Percentiles rank a stretch among this genome's conserved stretches.
phyloP scores from a whole-genome alignment of 2,797 vertebrate genomes.

The Lutjanus argentimaculatus region DNA sequence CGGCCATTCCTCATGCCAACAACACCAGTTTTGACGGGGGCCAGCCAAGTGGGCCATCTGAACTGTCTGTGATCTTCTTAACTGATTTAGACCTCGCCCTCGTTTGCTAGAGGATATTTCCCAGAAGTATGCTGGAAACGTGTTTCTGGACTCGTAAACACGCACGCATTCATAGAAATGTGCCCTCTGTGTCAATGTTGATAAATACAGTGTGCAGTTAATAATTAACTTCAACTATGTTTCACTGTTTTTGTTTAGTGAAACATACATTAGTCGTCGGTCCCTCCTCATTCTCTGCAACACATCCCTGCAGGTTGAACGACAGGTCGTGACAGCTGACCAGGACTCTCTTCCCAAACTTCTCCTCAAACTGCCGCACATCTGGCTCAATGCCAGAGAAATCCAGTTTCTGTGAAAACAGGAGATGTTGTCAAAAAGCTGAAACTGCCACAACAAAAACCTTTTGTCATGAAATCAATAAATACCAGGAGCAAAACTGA shows the following conservation, averaged over 20 bases:
- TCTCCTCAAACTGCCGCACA: conserved; percentile 96
- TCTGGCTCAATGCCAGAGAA: conserved; percentile 93
- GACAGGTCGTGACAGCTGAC: conserved; percentile 95
- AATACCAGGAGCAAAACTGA: neutral
- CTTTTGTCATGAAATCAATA: neutral
- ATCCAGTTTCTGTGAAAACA: conserved; percentile 91
- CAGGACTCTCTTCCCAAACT: conserved; percentile 95
- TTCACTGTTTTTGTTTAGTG: neutral
- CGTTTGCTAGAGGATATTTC: conserved; percentile 31
- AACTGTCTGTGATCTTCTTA: conserved; percentile 64
- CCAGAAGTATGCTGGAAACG: neutral
- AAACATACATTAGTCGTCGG: conserved; percentile 94
- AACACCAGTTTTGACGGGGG: conserved; percentile 21
- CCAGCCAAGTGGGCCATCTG: conserved; percentile 54
- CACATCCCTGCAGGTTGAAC: conserved; percentile 96
- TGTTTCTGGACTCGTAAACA: neutral
- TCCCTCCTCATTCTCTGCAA: conserved; percentile 96
- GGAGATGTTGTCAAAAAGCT: conserved; percentile 11
- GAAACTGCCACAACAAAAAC: neutral
- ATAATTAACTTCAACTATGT: neutral
- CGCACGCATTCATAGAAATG: neutral
- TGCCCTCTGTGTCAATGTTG: neutral
- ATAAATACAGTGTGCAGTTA: neutral
- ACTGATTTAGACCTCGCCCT: conserved; percentile 53
- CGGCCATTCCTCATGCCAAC: conserved; percentile 34